A percentile compares a stretch with the other conserved stretches of the same genome.
Conservation (phyloP, 35 echinoderm and acorn worm species). For the Hemicentrotus pulcherrimus region DNA sequence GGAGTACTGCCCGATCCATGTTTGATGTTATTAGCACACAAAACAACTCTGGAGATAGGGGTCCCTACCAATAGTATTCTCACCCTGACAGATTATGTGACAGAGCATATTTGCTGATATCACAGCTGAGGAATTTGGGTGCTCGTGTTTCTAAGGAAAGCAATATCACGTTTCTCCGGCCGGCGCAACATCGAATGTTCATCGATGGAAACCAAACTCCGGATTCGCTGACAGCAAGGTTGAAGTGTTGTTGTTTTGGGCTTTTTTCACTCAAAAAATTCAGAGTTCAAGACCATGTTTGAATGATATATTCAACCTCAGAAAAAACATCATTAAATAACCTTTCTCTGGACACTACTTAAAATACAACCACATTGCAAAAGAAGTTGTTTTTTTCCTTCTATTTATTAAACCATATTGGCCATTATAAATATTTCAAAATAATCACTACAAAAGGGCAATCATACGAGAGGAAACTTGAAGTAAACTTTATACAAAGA, state of each 20-base stretch:
- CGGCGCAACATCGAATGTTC: not conserved
- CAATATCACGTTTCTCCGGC: not conserved
- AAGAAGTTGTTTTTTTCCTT: no score
- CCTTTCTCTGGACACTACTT: no score
- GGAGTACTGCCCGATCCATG: not conserved
- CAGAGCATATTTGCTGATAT: not conserved
- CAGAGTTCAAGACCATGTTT: not conserved
- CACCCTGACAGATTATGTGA: not conserved
- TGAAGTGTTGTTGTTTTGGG: not conserved
- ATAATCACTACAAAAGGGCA: no score
- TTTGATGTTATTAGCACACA: not conserved
- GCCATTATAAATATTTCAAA: no score
- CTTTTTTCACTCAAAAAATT: not conserved
- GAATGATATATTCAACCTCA: not conserved
- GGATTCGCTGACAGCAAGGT: not conserved
- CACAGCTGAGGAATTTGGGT: not conserved
- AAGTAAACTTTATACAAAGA: no score
- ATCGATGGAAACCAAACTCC: not conserved
- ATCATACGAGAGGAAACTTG: no score
- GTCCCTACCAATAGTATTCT: not conserved
- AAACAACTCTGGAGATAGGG: not conserved
- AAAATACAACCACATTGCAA: no score
- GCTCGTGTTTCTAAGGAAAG: not conserved
- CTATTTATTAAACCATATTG: no score
- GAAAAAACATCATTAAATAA: not conserved